Evolutionary conservation across 37 sponge, comb jelly and placozoan species (phyloP), one percentile per base, ranked within the genome.

Genomic region (Hormiphora californensis): DNA sequence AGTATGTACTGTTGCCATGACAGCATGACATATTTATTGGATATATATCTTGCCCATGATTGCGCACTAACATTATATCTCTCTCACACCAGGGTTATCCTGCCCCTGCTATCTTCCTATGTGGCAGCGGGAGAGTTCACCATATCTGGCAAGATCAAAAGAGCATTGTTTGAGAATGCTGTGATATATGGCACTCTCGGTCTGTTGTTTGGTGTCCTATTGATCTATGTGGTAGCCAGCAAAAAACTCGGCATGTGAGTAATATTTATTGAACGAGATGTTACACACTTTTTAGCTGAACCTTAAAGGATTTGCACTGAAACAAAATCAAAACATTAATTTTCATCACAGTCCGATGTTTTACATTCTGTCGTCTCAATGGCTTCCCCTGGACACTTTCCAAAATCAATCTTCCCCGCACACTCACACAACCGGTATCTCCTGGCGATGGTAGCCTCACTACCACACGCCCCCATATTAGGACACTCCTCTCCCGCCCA

Each of bases 101-200:
- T 97, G 2, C 98, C 98, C 9, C 59, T 97, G 25, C 68, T 89
- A 0, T 93, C 94, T 57, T 97, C 98, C 0, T 97, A 93, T 43
- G 94, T 94, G 23, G 59, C 89, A 44, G 91, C 95, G 27, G 92
- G 92, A 54, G 92, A 97, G 62, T 97, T 97, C 88, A 93, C 91
- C 44, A 55, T 94, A 11, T 87, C 90, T 86, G 93, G 95, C 86
- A 93, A 93, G 81, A 31, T 97, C 0, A 69, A 91, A 40, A 49
- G 90, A 49, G 89, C 91, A 0, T 34, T 94, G 15, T 68, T 92
- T 7, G 94, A 93, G 91, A 98, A 94, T 63, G 90, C 89, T 43
- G 36, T 98, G 54, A 81, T 92, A 49, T 98, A 94, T 85, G 49
- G 88, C 30, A 90, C 92, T 22, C 86, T 94, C 30, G 59, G 89